Evolutionary conservation across 2,797 vertebrate species (phyloP), one percentile per base, ranked within the genome.

Genomic region (Spinus pinus): DNA sequence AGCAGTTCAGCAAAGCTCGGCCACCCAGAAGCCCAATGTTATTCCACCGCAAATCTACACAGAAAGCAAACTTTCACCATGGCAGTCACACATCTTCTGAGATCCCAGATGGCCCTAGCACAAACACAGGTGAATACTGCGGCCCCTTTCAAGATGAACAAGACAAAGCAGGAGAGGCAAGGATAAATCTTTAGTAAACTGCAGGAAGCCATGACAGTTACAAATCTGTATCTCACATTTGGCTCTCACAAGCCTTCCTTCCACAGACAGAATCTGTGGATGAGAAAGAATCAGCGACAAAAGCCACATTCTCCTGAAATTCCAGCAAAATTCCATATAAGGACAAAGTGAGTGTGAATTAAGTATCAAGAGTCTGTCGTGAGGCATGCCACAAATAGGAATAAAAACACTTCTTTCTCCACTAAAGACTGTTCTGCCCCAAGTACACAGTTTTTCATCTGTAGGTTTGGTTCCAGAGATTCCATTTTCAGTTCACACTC

Each of bases 41-140:
- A 97, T 99, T 99, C 99, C 99, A 99, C 81, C 99, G 98, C 70
- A 99, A 95, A 97, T 99, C 99, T 99, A 95, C 6, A 72, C 25
- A 84, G 88, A 93, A 87, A 88, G 62, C n/a, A 75, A 67, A 70
- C 5, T 73, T 87, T 57, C 39, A 96, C 37, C 57, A 6, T 4
- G 1, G 41, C 2, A 51, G 46, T 35, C 46, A 77, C 24, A 10
- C 5, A 35, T 9, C 62, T 61, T 46, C 72, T 87, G 66, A 53
- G 80, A 56, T 30, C 24, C 31, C 25, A 27, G 18, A 46, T 7
- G 8, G 16, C 23, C 57, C 70, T 30, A 86, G 61, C 69, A 81
- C 31, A 66, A 66, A 37, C 47, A 60, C 33, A 60, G 39, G 19
- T 27, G 18, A 75, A 53, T 27, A 30, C 10, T 10, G 14, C 11